Evolutionary conservation across 1,140 invertebrate species (phyloP).

Genomic region (Stegodyphus mimosarum): DNA sequence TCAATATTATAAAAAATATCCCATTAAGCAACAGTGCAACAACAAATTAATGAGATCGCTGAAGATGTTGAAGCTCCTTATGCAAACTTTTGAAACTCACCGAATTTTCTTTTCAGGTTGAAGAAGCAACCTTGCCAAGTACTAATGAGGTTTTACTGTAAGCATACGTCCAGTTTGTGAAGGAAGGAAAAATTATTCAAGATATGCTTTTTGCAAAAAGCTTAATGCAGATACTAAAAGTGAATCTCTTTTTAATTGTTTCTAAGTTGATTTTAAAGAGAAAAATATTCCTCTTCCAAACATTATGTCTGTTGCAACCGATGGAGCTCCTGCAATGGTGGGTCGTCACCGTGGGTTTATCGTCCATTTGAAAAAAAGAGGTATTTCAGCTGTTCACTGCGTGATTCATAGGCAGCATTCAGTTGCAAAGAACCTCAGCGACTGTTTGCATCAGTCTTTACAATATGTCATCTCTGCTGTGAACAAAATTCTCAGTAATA

Average conservation of each 20-base stretch:
- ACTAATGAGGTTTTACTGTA: conserved; percentile 56
- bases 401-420: conserved; percentile 56
- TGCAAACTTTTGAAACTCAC: conserved; percentile 42
- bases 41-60: conserved; percentile 25
- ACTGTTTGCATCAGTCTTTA: background rate
- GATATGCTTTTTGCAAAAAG: conserved; percentile 38
- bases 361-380: conserved; percentile 65
- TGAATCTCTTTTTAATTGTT: conserved; percentile 46
- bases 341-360: conserved; percentile 63
- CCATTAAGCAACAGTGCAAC: background rate
- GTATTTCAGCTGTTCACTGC: background rate
- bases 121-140: conserved; percentile 61
- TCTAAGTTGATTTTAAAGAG: conserved; percentile 64
- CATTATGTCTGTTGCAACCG: conserved; percentile 65
- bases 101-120: conserved; percentile 60
- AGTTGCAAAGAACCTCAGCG: conserved; percentile 58
- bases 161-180: conserved; percentile 25
- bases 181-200: conserved; percentile 7
- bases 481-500: conserved; percentile 53
- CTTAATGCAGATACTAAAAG: conserved; percentile 54
- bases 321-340: conserved; percentile 64
- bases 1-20: conserved; percentile 18
- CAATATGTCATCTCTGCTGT: background rate
- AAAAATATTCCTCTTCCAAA: conserved; percentile 64
- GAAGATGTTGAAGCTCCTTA: background rate